Conservation (phyloP, 2,888 invertebrate species). For the Neoitamus cyanurus region DNA sequence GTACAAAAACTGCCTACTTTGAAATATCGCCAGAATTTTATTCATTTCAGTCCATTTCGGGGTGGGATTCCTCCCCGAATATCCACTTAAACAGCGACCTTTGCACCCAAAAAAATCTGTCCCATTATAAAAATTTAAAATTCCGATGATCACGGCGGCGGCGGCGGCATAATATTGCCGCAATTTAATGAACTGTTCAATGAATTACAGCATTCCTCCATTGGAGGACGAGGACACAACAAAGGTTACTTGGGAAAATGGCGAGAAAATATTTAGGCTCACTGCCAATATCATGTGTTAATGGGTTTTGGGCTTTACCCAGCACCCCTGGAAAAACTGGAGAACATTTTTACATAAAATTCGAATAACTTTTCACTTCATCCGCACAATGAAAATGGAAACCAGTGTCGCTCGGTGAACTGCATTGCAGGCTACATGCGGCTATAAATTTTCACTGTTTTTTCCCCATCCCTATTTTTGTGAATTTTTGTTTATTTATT, state of each 20-base stretch:
- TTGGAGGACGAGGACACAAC: background rate
- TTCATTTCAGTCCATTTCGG: background rate
- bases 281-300: conserved; percentile 50
- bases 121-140: conserved; percentile 25
- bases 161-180: conserved; percentile 1
- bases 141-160: background rate
- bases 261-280: conserved; percentile 49
- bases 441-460: conserved; percentile 47
- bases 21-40: no score
- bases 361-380: conserved; percentile 49
- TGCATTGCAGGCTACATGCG: conserved; percentile 50
- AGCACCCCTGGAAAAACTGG: conserved; percentile 39
- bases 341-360: conserved; percentile 50
- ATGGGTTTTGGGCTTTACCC: conserved; percentile 45
- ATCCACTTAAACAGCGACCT: background rate
- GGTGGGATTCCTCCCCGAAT: background rate
- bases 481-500: background rate
- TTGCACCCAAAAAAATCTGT: background rate
- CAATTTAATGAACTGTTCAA: conserved; percentile 29
- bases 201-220: conserved; percentile 36
- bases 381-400: conserved; percentile 39
- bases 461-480: conserved; percentile 1
- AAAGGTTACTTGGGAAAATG: conserved; percentile 36
- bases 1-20: no score
- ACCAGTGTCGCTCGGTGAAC: conserved; percentile 45